A percentile compares a stretch with the other conserved stretches of the same genome.
These are phyloP conservation scores for Gorsachius goisagi DNA, from an alignment of 2,113 vertebrate genomes.

Conservation along the genomic window DNA sequence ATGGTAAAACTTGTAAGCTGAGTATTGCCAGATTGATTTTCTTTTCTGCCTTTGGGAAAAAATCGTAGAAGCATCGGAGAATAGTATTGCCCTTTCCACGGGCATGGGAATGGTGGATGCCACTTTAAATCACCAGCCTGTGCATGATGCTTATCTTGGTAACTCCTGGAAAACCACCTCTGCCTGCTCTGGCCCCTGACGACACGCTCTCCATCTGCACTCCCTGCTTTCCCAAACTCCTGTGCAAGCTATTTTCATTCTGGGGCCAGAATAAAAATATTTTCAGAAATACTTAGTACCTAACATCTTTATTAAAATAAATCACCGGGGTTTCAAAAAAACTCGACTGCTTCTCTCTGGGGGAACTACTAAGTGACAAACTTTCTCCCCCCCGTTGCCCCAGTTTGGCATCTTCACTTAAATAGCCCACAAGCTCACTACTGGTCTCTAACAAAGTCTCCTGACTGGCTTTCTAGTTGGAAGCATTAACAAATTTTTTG, in stretches of 20 bases:
- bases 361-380: neutral
- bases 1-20: neutral
- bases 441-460: neutral
- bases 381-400: neutral
- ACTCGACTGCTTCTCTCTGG: neutral
- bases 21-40: neutral
- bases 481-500: neutral
- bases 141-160: neutral
- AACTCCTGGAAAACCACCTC: neutral
- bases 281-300: neutral
- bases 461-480: neutral
- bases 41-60: neutral
- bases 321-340: neutral
- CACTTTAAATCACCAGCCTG: accelerated
- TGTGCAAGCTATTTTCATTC: neutral
- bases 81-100: neutral
- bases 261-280: neutral
- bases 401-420: neutral
- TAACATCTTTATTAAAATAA: neutral
- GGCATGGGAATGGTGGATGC: no score
- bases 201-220: neutral
- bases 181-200: neutral
- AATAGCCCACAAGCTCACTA: neutral
- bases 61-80: neutral
- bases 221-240: neutral